A percentile compares a stretch with the other conserved stretches of the same genome.
phyloP scores from a whole-genome alignment of 2,797 vertebrate species.

The Spinus pinus region DNA sequence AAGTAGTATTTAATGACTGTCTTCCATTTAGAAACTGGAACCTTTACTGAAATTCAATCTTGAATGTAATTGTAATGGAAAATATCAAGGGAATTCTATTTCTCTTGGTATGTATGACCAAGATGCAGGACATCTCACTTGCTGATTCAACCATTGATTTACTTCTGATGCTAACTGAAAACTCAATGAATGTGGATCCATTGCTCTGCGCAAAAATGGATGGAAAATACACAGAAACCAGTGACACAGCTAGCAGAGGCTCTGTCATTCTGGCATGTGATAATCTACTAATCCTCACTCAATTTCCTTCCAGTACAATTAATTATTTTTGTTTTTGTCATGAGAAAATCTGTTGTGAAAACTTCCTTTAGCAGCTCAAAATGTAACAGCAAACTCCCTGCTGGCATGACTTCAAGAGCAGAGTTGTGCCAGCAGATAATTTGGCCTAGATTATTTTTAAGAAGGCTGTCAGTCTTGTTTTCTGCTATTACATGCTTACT shows the following conservation, averaged over 20 bases:
- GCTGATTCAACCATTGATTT: neutral
- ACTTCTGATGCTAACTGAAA: neutral
- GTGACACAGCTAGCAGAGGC: neutral
- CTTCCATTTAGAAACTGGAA: neutral
- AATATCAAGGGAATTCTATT: neutral
- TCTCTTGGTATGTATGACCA: neutral
- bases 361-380: constrained; percentile 35
- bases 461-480: constrained; percentile 55
- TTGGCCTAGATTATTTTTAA: constrained; percentile 60
- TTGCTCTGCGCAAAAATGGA: neutral
- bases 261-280: neutral
- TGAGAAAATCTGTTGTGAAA: constrained; percentile 8
- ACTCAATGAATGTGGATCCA: neutral
- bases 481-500: neutral
- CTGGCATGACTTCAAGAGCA: constrained; percentile 47
- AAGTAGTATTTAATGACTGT: neutral
- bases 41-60: neutral
- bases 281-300: neutral
- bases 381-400: constrained; percentile 41
- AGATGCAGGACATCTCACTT: neutral
- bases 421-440: constrained; percentile 52
- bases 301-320: neutral
- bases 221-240: neutral
- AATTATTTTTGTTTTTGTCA: constrained; percentile 35
- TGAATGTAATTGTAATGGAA: neutral